Conservation (phyloP, 1,140 invertebrate species). For the Macrosteles quadrilineatus region DNA sequence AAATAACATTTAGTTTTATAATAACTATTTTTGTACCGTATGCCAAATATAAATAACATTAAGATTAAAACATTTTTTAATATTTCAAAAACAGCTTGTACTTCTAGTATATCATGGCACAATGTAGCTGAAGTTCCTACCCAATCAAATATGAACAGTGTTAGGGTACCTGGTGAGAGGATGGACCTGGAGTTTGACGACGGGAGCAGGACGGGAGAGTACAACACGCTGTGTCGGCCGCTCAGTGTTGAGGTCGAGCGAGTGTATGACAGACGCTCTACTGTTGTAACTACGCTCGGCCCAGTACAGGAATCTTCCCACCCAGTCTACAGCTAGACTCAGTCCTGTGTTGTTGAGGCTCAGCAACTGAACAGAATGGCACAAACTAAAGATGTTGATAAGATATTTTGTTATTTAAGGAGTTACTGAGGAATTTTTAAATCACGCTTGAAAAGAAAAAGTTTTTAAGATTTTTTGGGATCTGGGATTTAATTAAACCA, state of each 20-base stretch:
- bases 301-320: conserved; percentile 80
- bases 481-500: background rate
- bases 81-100: too few species aligned
- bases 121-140: too few species aligned
- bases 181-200: conserved; percentile 68
- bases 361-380: conserved; percentile 53
- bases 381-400: background rate
- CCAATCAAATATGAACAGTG: too few species aligned
- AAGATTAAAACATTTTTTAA: too few species aligned
- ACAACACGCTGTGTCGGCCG: conserved; percentile 14
- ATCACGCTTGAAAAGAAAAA: too few species aligned
- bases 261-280: conserved; percentile 36
- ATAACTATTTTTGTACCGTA: too few species aligned
- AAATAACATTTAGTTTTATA: too few species aligned
- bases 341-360: conserved; percentile 65
- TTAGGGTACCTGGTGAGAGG: conserved; percentile 68
- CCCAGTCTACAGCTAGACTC: conserved; percentile 82
- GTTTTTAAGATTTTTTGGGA: too few species aligned
- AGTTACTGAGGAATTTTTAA: too few species aligned
- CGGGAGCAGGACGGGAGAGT: conserved; percentile 41
- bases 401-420: too few species aligned
- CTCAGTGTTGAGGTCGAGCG: conserved; percentile 24
- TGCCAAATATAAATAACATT: too few species aligned
- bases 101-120: too few species aligned
- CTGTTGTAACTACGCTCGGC: conserved; percentile 59